Conservation (phyloP, 2,888 invertebrate species). For the Byasa hedistus region DNA sequence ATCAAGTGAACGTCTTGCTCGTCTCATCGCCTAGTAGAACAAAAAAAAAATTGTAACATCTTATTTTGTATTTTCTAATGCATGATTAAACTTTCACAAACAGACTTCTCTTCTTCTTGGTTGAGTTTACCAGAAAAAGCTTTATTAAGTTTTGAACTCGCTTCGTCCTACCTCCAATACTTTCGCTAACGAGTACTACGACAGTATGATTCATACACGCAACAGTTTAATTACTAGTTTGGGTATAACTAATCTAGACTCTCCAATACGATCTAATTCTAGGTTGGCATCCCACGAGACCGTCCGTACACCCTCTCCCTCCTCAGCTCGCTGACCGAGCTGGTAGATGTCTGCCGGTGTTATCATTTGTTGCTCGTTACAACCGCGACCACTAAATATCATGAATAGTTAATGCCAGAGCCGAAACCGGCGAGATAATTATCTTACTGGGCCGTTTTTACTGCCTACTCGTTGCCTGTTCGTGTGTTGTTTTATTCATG, state of each 20-base stretch:
- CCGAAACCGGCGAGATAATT: constrained; percentile 36
- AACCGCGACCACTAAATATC: constrained; percentile 42
- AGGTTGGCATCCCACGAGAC: constrained; percentile 34
- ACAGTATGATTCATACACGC: not conserved
- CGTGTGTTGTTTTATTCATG: constrained; percentile 28
- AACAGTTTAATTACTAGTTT: not conserved
- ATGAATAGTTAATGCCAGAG: constrained; percentile 46
- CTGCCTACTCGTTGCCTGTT: constrained; percentile 25
- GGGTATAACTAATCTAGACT: too few species aligned
- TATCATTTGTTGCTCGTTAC: constrained; percentile 48
- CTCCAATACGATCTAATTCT: constrained; percentile 33
- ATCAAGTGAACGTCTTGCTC: too few species aligned
- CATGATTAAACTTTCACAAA: too few species aligned
- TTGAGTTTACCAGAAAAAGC: too few species aligned
- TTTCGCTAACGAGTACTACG: too few species aligned
- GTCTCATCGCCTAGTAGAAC: too few species aligned
- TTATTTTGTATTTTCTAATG: too few species aligned
- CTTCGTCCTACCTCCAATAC: too few species aligned
- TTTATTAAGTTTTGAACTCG: too few species aligned
- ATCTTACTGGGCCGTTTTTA: constrained; percentile 36
- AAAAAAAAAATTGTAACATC: too few species aligned
- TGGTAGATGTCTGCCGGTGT: constrained; percentile 33
- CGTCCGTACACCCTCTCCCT: constrained; percentile 3
- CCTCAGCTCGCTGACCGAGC: constrained; percentile 3
- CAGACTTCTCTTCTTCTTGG: too few species aligned